Evolutionary conservation across 1,140 invertebrate species (phyloP).

Genomic region (Eubasilissa regina): DNA sequence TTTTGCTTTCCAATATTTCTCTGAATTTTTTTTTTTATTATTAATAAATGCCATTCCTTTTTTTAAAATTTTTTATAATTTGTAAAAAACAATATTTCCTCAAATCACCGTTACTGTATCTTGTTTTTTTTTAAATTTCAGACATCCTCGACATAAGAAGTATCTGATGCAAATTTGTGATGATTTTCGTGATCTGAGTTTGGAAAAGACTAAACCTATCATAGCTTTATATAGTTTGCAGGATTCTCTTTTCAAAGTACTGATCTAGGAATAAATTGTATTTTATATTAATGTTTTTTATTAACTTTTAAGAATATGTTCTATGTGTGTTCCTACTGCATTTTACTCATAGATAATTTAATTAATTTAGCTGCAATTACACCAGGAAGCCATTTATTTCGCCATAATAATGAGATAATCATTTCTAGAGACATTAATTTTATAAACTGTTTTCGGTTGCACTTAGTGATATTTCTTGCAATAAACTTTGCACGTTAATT

Average conservation of each 20-base stretch:
- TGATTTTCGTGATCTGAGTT: constrained; percentile 71
- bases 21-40: too few species aligned
- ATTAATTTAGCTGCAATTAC: too few species aligned
- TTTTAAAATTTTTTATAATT: too few species aligned
- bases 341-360: not conserved
- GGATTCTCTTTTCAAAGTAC: constrained; percentile 64
- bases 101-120: too few species aligned
- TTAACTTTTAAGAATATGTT: constrained; percentile 7
- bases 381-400: not conserved
- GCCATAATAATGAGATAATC: too few species aligned
- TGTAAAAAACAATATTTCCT: too few species aligned
- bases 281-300: not conserved
- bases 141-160: constrained; percentile 74
- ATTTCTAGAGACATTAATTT: too few species aligned
- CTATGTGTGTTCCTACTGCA: not conserved
- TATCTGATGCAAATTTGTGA: constrained; percentile 75
- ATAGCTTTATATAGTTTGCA: constrained; percentile 74
- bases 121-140: constrained; percentile 66
- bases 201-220: constrained; percentile 72
- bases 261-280: constrained; percentile 46
- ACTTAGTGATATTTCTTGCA: too few species aligned
- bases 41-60: too few species aligned
- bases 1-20: too few species aligned
- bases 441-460: too few species aligned
- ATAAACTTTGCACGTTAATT: too few species aligned